Percentiles rank a stretch among this genome's conserved stretches.
Conservation (phyloP, 2,888 invertebrate species). For the Lobophora halterata region DNA sequence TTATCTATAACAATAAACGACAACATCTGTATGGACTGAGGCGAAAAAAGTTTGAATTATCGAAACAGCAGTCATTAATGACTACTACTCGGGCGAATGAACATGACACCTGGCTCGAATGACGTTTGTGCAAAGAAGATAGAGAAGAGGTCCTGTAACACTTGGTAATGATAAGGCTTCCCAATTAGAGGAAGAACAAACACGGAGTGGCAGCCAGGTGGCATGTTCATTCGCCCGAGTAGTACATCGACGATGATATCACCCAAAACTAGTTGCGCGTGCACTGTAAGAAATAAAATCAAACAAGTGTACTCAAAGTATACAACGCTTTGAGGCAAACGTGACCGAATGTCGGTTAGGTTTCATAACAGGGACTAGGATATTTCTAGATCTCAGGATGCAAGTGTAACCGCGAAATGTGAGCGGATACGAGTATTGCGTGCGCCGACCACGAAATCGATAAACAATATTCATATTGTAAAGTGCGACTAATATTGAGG, state of each 20-base stretch:
- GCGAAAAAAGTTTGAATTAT: too few relatives aligned
- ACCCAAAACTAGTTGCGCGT: slow-evolving; percentile 20
- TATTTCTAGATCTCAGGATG: slow-evolving; percentile 62
- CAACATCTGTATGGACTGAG: too few relatives aligned
- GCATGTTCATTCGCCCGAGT: too few relatives aligned
- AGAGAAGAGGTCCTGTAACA: too few relatives aligned
- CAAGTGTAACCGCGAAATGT: slow-evolving; percentile 41
- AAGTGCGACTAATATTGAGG: not conserved
- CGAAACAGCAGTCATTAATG: too few relatives aligned
- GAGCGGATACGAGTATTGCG: slow-evolving; percentile 26
- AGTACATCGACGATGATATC: slow-evolving; percentile 21
- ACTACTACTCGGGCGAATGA: too few relatives aligned
- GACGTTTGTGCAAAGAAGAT: too few relatives aligned
- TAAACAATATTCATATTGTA: slow-evolving; percentile 17
- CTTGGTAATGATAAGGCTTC: too few relatives aligned
- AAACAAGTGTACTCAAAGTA: slow-evolving; percentile 14
- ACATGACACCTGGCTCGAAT: too few relatives aligned
- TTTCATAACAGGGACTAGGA: slow-evolving; percentile 64
- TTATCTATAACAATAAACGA: too few relatives aligned
- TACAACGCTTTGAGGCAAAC: slow-evolving; percentile 37
- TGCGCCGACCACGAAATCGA: slow-evolving; percentile 15
- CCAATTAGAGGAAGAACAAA: too few relatives aligned
- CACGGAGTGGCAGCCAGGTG: too few relatives aligned
- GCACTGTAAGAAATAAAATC: slow-evolving; percentile 16
- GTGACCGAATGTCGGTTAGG: slow-evolving; percentile 52